A percentile compares a stretch with the other conserved stretches of the same genome.
Evolutionary conservation across 2,888 invertebrate genomes (phyloP).

Genomic region (Sinelater perroti): DNA sequence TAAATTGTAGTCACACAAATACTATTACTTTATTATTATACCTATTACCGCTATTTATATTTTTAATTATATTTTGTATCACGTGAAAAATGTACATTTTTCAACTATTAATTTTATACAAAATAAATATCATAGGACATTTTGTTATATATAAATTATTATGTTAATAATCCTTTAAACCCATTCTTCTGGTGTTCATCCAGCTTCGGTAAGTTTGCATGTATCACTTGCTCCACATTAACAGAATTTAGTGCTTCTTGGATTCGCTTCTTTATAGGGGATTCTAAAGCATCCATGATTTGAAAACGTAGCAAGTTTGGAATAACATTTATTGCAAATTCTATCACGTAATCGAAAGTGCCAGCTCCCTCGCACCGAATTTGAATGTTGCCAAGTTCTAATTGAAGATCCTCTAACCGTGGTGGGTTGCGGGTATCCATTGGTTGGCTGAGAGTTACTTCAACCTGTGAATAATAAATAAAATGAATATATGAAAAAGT

Average conservation of each 20-base stretch:
- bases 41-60: slow-evolving; percentile 60
- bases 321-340: slow-evolving; percentile 80
- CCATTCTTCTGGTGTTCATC: slow-evolving; percentile 67
- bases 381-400: slow-evolving; percentile 86
- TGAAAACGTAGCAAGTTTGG: slow-evolving; percentile 88
- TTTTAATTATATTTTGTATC: slow-evolving; percentile 61
- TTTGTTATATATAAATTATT: slow-evolving; percentile 26
- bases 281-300: slow-evolving; percentile 86
- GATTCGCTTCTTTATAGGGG: slow-evolving; percentile 76
- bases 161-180: slow-evolving; percentile 48
- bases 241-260: slow-evolving; percentile 78
- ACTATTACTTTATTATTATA: slow-evolving; percentile 46
- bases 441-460: slow-evolving; percentile 76
- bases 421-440: slow-evolving; percentile 80
- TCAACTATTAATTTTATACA: slow-evolving; percentile 59
- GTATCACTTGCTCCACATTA: slow-evolving; percentile 77
- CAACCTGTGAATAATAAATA: slow-evolving; percentile 58
- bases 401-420: slow-evolving; percentile 74
- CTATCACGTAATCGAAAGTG: slow-evolving; percentile 84
- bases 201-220: slow-evolving; percentile 73
- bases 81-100: slow-evolving; percentile 61
- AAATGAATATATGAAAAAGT: neutral
- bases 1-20: slow-evolving; percentile 40
- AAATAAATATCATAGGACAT: slow-evolving; percentile 44
- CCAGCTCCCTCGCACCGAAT: slow-evolving; percentile 85